A percentile compares a stretch with the other conserved stretches of the same genome.
Evolutionary conservation across 2,888 invertebrate genomes (phyloP).

Genomic region (Teleiodes luculella): DNA sequence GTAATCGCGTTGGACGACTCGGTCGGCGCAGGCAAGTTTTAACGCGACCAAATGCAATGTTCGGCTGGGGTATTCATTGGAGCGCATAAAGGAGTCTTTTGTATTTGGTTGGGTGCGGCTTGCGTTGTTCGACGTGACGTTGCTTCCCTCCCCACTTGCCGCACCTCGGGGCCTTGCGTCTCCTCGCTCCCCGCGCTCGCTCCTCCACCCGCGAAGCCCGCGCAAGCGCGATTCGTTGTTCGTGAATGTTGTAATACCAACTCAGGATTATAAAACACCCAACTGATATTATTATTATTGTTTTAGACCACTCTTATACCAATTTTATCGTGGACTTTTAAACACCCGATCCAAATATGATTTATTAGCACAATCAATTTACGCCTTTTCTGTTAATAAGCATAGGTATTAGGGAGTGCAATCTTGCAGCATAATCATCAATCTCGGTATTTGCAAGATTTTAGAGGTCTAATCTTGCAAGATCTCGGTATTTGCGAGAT

Average conservation of each 20-base stretch:
- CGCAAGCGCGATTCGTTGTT: constrained; percentile 71
- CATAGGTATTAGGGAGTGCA: too few relatives aligned
- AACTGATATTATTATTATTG: background rate
- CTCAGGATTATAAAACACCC: constrained; percentile 19
- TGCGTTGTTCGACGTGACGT: constrained; percentile 76
- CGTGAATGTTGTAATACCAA: constrained; percentile 61
- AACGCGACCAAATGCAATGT: constrained; percentile 41
- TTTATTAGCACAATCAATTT: too few relatives aligned
- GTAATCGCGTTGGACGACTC: constrained; percentile 73
- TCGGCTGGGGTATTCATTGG: constrained; percentile 22
- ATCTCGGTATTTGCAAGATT: too few relatives aligned
- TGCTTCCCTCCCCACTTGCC: constrained; percentile 58
- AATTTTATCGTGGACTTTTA: too few relatives aligned
- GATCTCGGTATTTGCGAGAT: too few relatives aligned
- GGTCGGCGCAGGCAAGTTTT: constrained; percentile 69
- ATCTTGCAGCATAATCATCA: too few relatives aligned
- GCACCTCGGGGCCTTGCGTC: constrained; percentile 70
- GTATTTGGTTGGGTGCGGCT: constrained; percentile 55
- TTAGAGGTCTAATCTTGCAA: too few relatives aligned
- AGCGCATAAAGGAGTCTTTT: constrained; percentile 35
- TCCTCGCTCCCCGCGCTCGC: constrained; percentile 54
- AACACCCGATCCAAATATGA: too few relatives aligned
- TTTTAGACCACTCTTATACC: too few relatives aligned
- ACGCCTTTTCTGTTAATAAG: too few relatives aligned
- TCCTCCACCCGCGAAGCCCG: constrained; percentile 44